Conservation (phyloP, 2,797 vertebrate species). For the Podarcis lilfordi region DNA sequence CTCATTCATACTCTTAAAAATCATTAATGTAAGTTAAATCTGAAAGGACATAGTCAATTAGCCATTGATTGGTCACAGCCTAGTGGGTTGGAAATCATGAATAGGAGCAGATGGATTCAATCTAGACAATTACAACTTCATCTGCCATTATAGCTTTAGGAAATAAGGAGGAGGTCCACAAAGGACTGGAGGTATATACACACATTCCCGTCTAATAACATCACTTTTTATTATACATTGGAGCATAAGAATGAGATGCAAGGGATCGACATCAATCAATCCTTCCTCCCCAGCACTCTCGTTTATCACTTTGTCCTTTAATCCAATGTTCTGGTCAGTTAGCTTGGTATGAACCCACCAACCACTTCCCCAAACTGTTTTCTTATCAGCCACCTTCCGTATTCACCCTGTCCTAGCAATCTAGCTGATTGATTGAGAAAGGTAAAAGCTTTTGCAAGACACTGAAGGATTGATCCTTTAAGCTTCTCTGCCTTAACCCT, state of each 20-base stretch:
- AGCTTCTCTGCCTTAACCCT: neutral
- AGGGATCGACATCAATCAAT: neutral
- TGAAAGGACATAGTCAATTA: slow-evolving; percentile 21
- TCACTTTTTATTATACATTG: neutral
- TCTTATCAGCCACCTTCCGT: neutral
- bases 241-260: neutral
- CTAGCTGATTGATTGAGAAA: slow-evolving; percentile 6
- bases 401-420: neutral
- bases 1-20: neutral
- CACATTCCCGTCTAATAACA: neutral
- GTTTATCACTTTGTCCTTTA: slow-evolving; percentile 6
- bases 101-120: neutral
- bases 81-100: slow-evolving; percentile 17
- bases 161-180: neutral
- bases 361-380: neutral
- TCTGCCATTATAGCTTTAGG: neutral
- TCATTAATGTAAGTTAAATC: slow-evolving; percentile 18
- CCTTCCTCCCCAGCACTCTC: neutral
- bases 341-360: neutral
- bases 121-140: slow-evolving; percentile 12
- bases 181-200: neutral
- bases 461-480: neutral
- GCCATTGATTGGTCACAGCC: slow-evolving; percentile 23
- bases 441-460: neutral
- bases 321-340: slow-evolving; percentile 17